Evolutionary conservation across 1,140 invertebrate genomes (phyloP).

Genomic region (Lordiphosa clarofinis): DNA sequence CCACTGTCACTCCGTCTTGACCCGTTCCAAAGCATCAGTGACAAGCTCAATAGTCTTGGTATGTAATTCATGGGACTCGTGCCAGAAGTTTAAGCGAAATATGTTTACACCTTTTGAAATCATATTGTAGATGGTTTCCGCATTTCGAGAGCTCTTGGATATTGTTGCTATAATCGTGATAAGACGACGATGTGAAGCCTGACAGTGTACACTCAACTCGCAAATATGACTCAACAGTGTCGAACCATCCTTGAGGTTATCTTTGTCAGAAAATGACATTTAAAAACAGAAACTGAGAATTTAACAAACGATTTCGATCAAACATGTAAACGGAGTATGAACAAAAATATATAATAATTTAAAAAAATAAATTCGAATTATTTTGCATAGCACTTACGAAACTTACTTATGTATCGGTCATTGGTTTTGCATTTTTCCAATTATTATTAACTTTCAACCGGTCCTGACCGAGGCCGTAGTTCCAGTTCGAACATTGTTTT

Average conservation of each 20-base stretch:
- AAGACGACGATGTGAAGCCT: conserved; percentile 88
- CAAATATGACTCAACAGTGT: conserved; percentile 94
- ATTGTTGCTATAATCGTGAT: conserved; percentile 99
- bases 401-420: too few relatives aligned
- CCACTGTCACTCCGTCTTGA: conserved; percentile 82
- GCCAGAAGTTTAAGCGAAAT: conserved; percentile 97
- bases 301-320: neutral
- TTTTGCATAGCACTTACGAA: too few relatives aligned
- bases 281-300: neutral
- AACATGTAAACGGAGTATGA: too few relatives aligned
- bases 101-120: conserved; percentile 98
- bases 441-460: too few relatives aligned
- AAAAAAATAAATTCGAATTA: too few relatives aligned
- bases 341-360: too few relatives aligned
- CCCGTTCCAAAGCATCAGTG: conserved; percentile 88
- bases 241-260: conserved; percentile 79
- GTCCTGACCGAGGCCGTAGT: too few relatives aligned
- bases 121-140: conserved; percentile 94
- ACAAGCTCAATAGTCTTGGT: conserved; percentile 93
- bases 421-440: too few relatives aligned
- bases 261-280: conserved; percentile 33
- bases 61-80: conserved; percentile 97
- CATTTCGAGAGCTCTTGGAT: conserved; percentile 92
- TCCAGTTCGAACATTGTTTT: too few relatives aligned
- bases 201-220: conserved; percentile 93